Evolutionary conservation across 1,140 invertebrate genomes (phyloP).

Genomic region (Halesus radiatus): DNA sequence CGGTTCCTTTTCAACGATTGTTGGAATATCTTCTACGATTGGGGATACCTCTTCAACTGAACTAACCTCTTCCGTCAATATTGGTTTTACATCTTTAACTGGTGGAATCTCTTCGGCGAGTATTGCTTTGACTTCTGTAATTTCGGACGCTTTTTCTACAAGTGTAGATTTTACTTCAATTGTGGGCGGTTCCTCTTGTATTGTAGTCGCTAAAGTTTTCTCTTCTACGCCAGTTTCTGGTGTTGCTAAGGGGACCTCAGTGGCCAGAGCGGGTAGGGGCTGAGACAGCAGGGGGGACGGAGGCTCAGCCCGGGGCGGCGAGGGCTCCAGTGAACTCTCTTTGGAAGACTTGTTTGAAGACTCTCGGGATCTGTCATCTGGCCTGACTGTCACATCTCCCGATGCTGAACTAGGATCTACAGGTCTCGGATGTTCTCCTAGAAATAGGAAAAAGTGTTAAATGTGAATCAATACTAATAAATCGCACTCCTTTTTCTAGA

Average conservation of each 20-base stretch:
- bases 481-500: not conserved
- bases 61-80: too few relatives aligned
- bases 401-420: not conserved
- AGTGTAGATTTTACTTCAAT: not conserved
- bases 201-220: not conserved
- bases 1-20: too few relatives aligned
- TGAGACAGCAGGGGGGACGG: not conserved
- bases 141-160: not conserved
- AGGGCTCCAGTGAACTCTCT: slow-evolving; percentile 20
- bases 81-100: too few relatives aligned
- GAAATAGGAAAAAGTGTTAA: not conserved
- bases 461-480: not conserved
- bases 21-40: too few relatives aligned
- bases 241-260: not conserved
- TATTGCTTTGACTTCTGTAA: not conserved
- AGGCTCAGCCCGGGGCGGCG: not conserved
- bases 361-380: not conserved
- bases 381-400: not conserved
- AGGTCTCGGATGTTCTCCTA: slow-evolving; percentile 12
- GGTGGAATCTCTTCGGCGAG: not conserved
- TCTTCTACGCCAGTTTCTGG: not conserved
- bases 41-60: too few relatives aligned
- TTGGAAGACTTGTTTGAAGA: slow-evolving; percentile 24
- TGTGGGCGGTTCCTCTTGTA: not conserved
- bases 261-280: not conserved